Conservation (phyloP, 2,888 invertebrate species). For the Drosophila pseudotakahashii region DNA sequence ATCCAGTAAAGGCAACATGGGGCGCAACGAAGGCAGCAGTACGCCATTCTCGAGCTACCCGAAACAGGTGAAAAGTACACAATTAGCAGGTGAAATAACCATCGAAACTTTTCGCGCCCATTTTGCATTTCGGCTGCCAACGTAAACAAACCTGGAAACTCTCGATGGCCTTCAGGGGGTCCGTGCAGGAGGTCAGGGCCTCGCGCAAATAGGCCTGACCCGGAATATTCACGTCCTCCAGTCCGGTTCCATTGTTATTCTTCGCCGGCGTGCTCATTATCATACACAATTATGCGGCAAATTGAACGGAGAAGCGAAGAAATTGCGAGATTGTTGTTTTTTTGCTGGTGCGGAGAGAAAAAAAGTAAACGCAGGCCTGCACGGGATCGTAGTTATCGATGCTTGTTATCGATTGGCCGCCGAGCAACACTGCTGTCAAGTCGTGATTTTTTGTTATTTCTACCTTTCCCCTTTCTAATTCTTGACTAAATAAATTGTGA, state of each 20-base stretch:
- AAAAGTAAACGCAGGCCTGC: neutral
- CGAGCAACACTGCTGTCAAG: neutral
- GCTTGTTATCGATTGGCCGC: neutral
- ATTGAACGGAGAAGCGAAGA: neutral
- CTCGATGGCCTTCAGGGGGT: conserved; percentile 98
- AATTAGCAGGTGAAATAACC: neutral
- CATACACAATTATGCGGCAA: conserved; percentile 25
- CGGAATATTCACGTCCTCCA: conserved; percentile 94
- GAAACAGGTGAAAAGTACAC: too few species aligned
- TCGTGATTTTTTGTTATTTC: too few species aligned
- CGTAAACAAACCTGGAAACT: conserved; percentile 92
- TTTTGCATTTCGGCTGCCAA: conserved; percentile 24
- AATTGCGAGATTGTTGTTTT: conserved; percentile 1
- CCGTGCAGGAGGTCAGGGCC: conserved; percentile 96
- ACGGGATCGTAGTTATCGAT: neutral
- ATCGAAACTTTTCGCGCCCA: conserved; percentile 30
- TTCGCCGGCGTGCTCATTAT: conserved; percentile 82
- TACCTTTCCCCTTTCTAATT: too few species aligned
- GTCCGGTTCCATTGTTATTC: conserved; percentile 86
- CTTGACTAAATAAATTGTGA: too few species aligned
- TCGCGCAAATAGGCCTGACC: conserved; percentile 94
- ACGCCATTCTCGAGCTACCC: conserved; percentile 94
- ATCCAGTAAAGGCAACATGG: conserved; percentile 97
- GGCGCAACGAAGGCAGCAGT: conserved; percentile 94
- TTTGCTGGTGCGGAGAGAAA: conserved; percentile 3